Base-by-base conservation (phyloP, 2,888 invertebrate species). In the Entomobrya proxima region DNA sequence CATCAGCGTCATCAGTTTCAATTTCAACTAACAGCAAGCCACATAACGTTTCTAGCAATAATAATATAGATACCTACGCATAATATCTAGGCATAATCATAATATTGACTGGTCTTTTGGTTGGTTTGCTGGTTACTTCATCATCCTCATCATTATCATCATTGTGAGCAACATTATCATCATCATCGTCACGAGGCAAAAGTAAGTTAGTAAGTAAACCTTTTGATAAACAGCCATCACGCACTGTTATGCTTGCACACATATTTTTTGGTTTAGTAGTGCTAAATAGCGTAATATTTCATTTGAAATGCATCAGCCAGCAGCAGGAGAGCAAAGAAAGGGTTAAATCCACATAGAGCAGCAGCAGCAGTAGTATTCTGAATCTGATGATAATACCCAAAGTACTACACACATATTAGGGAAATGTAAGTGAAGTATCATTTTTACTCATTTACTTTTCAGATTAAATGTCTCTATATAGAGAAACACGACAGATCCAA, bases 81-180 rank as follows among this genome's bases (percentile, higher is more conserved):
- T n/a, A 44, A n/a, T 27, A 69, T 64, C n/a, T 32, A 32, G 7
- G 32, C 32, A 35, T 64, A 64, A 64, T 69, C 5, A 13, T 24
- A 13, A 69, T 69, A 69, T 69, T 27, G 69, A 44, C 24, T 44
- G 27, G 69, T n/a, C 13, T 67, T 30, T 58, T 27, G 58, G 30
- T n/a, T 13, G 55, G 55, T 69, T 44, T 44, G 69, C 69, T 69
- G 69, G 69, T 69, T 69, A 47, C 69, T 69, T 69, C 69, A 69
- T 47, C 69, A 69, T 67, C 61, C 5, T 69, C 64, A 61, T 27
- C 58, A 64, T 32, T 35, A 64, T 32, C 21, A 24, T 47, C 18
- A 21, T 21, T 40, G 40, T 47, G 24, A 69, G 27, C 24, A 44
- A 27, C 37, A 24, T 58, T 30, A 30, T 58, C 30, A 13, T 58